Conservation (phyloP, 2,113 vertebrate species). For the Poeciliopsis turrubarensis region DNA sequence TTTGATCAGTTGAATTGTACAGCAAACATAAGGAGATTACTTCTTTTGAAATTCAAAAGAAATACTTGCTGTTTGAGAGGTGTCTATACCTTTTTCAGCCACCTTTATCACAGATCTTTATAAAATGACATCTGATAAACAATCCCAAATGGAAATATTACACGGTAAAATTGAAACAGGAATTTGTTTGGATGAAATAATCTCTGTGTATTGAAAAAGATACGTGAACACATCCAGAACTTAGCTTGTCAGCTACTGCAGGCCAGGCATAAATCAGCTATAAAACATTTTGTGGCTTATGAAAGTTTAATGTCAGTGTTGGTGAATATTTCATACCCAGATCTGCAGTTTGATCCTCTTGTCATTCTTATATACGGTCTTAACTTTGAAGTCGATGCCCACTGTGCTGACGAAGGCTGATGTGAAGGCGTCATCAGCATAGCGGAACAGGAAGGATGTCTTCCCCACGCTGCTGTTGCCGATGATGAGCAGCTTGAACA, state of each 20-base stretch:
- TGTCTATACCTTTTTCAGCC: neutral
- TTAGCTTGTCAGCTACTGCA: neutral
- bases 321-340: constrained; percentile 84
- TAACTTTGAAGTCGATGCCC: constrained; percentile 99
- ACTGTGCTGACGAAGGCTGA: constrained; percentile 98
- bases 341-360: constrained; percentile 99
- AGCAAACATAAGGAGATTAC: neutral
- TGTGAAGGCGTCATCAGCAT: constrained; percentile 96
- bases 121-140: neutral
- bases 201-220: too few relatives aligned
- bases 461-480: constrained; percentile 96
- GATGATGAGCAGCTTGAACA: constrained; percentile 94
- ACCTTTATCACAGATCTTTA: neutral
- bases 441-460: constrained; percentile 95
- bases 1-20: neutral
- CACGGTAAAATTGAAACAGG: neutral
- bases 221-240: too few relatives aligned
- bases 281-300: constrained; percentile 16
- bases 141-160: neutral
- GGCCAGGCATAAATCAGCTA: neutral
- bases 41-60: too few relatives aligned
- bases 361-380: constrained; percentile 97
- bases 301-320: neutral
- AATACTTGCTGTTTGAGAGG: too few relatives aligned
- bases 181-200: neutral